Percentiles rank a stretch among this genome's conserved stretches.
Evolutionary conservation across 2,113 vertebrate genomes (phyloP).

Genomic region (Eptesicus fuscus): DNA sequence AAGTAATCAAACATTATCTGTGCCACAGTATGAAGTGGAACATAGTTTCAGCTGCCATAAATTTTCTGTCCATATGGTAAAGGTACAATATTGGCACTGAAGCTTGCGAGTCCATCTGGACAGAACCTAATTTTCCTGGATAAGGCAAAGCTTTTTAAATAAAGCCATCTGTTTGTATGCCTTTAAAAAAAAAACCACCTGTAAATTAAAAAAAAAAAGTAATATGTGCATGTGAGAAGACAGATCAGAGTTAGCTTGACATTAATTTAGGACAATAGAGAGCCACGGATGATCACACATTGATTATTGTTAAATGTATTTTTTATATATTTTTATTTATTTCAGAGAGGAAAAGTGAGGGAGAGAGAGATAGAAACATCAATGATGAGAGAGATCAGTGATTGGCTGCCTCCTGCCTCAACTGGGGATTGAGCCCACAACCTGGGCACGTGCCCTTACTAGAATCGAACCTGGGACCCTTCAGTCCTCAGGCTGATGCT

Average conservation of each 20-base stretch:
- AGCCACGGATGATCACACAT: not conserved
- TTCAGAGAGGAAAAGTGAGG: no score
- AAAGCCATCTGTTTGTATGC: slow-evolving; percentile 77
- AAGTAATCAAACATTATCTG: slow-evolving; percentile 66
- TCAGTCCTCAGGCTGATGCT: no score
- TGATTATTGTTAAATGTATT: not conserved
- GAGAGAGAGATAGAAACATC: no score
- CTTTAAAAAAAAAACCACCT: slow-evolving; percentile 51
- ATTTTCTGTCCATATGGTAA: slow-evolving; percentile 80
- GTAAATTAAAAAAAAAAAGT: slow-evolving; percentile 55
- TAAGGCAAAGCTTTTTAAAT: slow-evolving; percentile 78
- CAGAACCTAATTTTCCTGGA: slow-evolving; percentile 69
- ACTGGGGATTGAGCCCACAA: no score
- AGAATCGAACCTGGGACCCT: no score
- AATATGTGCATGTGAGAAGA: slow-evolving; percentile 58
- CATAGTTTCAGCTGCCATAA: slow-evolving; percentile 75
- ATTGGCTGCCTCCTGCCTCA: no score
- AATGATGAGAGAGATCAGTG: no score
- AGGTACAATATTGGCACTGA: slow-evolving; percentile 78
- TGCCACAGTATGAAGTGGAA: slow-evolving; percentile 71
- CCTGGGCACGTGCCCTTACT: no score
- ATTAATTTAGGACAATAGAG: slow-evolving; percentile 24
- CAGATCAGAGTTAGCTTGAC: slow-evolving; percentile 32
- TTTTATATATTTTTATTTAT: no score
- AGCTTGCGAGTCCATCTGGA: slow-evolving; percentile 80